phyloP scores from a whole-genome alignment of 2,113 vertebrate genomes.

The Poicephalus meyeri region DNA sequence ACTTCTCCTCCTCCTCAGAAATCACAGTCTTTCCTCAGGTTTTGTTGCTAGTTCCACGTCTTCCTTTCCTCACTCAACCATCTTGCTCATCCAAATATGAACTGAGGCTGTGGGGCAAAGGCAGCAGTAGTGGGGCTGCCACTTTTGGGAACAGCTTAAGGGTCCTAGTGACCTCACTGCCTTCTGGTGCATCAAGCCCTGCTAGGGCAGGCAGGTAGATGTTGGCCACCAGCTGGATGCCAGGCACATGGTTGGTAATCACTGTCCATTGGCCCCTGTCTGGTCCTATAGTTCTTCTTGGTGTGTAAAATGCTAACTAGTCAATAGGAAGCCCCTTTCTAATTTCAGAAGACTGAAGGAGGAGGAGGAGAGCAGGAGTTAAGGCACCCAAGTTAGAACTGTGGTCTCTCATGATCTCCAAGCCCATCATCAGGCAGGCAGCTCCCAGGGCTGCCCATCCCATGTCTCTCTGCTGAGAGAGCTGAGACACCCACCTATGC shows the following conservation, averaged over 20 bases:
- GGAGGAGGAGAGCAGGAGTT: neutral
- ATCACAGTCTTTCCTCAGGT: neutral
- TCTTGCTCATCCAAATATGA: neutral
- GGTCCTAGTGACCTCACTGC: neutral
- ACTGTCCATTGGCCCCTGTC: neutral
- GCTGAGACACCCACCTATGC: rapidly evolving
- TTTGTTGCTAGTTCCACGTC: neutral
- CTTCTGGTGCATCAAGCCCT: neutral
- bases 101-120: neutral
- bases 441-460: rapidly evolving
- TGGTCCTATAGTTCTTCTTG: neutral
- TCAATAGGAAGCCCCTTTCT: neutral
- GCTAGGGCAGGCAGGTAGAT: neutral
- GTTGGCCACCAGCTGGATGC: neutral
- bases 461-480: neutral
- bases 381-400: neutral
- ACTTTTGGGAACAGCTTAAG: neutral
- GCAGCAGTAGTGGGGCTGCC: neutral
- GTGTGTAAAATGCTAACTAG: neutral
- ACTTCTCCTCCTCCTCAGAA: neutral
- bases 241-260: neutral
- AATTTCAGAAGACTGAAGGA: neutral
- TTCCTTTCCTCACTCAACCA: neutral
- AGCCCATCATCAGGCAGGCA: neutral
- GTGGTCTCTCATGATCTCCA: neutral